Evolutionary conservation across 2,113 vertebrate species (phyloP).

Genomic region (Copsychus sechellarum): DNA sequence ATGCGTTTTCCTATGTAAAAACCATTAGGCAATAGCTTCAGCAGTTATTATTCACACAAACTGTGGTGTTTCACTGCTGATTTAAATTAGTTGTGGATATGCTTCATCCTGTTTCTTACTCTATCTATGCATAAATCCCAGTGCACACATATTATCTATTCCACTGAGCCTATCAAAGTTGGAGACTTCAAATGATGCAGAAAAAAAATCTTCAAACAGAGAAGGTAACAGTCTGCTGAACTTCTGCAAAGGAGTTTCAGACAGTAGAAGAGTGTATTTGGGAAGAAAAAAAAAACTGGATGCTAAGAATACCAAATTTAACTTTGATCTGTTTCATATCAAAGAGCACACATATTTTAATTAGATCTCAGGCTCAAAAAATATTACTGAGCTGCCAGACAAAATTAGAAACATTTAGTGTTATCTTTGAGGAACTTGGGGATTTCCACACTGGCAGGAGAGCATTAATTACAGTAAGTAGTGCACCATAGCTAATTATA

Average conservation of each 20-base stretch:
- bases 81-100: slow-evolving; percentile 14
- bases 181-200: not conserved
- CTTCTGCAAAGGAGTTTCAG: slow-evolving; percentile 29
- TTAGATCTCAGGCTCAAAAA: slow-evolving; percentile 28
- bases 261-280: not conserved
- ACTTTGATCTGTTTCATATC: slow-evolving; percentile 47
- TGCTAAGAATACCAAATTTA: slow-evolving; percentile 37
- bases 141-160: not conserved
- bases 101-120: not conserved
- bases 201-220: slow-evolving; percentile 16
- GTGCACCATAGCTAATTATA: not conserved
- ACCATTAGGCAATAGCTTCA: not conserved
- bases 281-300: not conserved
- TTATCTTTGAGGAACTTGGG: slow-evolving; percentile 19
- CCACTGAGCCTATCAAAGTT: slow-evolving; percentile 31
- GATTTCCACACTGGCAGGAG: slow-evolving; percentile 23
- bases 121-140: not conserved
- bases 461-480: not conserved
- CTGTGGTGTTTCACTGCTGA: not conserved
- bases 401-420: slow-evolving; percentile 46
- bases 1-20: not conserved
- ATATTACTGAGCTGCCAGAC: not conserved
- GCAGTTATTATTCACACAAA: not conserved
- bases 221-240: slow-evolving; percentile 25
- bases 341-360: slow-evolving; percentile 49